Evolutionary conservation across 2,797 vertebrate genomes (phyloP), one percentile per base, ranked within the genome.

Genomic region (Pseudomugil tenellus): DNA sequence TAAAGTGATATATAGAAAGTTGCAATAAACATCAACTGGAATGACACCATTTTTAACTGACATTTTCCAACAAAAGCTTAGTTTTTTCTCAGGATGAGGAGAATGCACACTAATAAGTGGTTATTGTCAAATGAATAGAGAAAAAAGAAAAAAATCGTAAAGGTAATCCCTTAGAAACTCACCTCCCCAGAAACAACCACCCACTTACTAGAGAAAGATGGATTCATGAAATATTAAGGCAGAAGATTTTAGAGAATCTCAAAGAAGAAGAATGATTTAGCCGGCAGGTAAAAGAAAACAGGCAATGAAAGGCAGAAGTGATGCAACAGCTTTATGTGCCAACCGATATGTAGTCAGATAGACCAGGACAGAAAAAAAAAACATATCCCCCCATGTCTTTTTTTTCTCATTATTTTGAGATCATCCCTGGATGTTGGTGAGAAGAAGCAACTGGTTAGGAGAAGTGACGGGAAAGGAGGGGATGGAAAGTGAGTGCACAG

Each of bases 191-290:
- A 76, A 72, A 53, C 55, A 80, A 68, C 57, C 74, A 55, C 67
- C 66, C 48, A 51, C 75, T 68, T 70, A 74, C 55, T 72, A 55
- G 54, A 76, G 72, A 55, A 51, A 58, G 59, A 52, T 52, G 48
- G 17, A 60, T 53, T 69, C 72, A 84, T 87, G 34, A 80, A 85
- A 86, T 83, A 83, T 85, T 83, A 53, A 85, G 81, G 65, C 12
- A 55, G 54, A 51, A 58, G 35, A 68, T 59, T 77, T 62, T 61
- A 57, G 39, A 63, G 60, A 74, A 75, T 77, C 71, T 73, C 31
- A 75, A 59, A 80, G 73, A 67, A 84, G 75, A 76, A 55, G 13
- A 57, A 58, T 28, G 70, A 82, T 80, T 73, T 85, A 65, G 55
- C 73, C 21, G 19, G 61, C 63, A 76, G 72, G 64, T 79, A 23